These are phyloP conservation scores for Dryas iulia DNA, from an alignment of 1,140 invertebrate genomes.

Conservation along the genomic window DNA sequence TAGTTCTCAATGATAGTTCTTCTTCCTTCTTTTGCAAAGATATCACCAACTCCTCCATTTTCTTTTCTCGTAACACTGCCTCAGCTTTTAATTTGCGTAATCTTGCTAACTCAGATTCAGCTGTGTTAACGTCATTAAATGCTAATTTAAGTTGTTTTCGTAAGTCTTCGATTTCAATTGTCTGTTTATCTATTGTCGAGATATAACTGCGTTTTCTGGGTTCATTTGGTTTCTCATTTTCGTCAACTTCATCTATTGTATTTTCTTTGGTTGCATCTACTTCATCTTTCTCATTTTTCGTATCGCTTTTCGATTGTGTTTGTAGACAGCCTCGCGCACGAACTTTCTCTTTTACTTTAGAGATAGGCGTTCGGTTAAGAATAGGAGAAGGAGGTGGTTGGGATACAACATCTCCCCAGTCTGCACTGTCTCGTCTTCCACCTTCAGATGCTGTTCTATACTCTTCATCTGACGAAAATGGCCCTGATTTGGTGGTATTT, in stretches of 20 bases:
- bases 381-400: slow-evolving; percentile 88
- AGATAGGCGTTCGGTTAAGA: slow-evolving; percentile 84
- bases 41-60: slow-evolving; percentile 86
- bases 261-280: slow-evolving; percentile 76
- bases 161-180: slow-evolving; percentile 85
- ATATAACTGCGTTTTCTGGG: slow-evolving; percentile 77
- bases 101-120: slow-evolving; percentile 86
- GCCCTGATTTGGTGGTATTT: slow-evolving; percentile 82
- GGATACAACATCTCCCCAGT: slow-evolving; percentile 82
- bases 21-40: slow-evolving; percentile 87
- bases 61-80: slow-evolving; percentile 83
- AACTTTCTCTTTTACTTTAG: slow-evolving; percentile 88
- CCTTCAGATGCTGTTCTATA: slow-evolving; percentile 91
- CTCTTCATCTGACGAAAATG: slow-evolving; percentile 92
- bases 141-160: slow-evolving; percentile 78
- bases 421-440: slow-evolving; percentile 83
- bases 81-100: slow-evolving; percentile 85
- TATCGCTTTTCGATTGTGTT: slow-evolving; percentile 77
- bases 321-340: slow-evolving; percentile 81
- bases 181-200: slow-evolving; percentile 83
- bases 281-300: slow-evolving; percentile 72
- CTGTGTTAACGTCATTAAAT: slow-evolving; percentile 67
- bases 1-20: slow-evolving; percentile 84
- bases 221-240: slow-evolving; percentile 75
- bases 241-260: slow-evolving; percentile 59